phyloP scores from a whole-genome alignment of 2,888 invertebrate species.

The Bombylius major region DNA sequence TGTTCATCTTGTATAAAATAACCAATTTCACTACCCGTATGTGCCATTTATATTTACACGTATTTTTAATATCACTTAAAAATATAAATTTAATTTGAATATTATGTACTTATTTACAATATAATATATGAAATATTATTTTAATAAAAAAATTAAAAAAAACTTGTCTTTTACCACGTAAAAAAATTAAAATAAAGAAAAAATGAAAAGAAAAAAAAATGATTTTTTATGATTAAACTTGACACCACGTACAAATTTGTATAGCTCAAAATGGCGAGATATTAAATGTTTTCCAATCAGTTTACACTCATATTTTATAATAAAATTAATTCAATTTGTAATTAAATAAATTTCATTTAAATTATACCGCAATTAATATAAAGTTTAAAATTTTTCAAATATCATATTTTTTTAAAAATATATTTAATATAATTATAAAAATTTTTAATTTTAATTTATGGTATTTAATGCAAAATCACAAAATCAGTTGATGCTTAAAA shows the following conservation, averaged over 20 bases:
- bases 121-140: background rate
- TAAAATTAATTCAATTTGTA: background rate
- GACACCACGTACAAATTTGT: constrained; percentile 5
- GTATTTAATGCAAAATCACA: constrained; percentile 13
- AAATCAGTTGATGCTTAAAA: constrained; percentile 10
- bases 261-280: constrained; percentile 13
- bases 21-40: constrained; percentile 31
- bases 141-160: background rate
- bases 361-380: constrained; percentile 7
- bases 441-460: constrained; percentile 7
- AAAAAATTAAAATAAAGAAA: no score
- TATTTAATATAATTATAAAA: constrained; percentile 1
- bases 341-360: constrained; percentile 7
- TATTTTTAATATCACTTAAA: background rate
- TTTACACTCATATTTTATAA: background rate
- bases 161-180: no score
- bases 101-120: background rate
- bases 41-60: constrained; percentile 14
- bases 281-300: constrained; percentile 10
- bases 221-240: background rate
- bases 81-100: background rate
- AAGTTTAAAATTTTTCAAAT: constrained; percentile 7
- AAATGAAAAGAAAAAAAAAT: background rate
- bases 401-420: constrained; percentile 1
- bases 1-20: constrained; percentile 33